Base-by-base conservation (phyloP, 2,888 invertebrate genomes). In the Harpalus rubripes region DNA sequence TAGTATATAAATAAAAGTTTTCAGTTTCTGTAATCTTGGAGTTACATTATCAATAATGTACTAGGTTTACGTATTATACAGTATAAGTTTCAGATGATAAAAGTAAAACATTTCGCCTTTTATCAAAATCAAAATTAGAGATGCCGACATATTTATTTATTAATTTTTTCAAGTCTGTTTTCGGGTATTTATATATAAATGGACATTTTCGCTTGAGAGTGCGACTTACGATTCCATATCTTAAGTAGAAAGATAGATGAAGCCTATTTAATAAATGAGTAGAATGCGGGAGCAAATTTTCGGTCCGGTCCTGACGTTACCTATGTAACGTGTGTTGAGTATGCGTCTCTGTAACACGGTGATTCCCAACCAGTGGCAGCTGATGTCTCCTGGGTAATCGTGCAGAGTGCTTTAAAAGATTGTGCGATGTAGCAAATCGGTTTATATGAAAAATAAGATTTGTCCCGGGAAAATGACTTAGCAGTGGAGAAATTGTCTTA, bases 351-450 rank as follows among this genome's bases (percentile, higher is more conserved):
- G 72, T 74, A 41, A 74, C 16, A 44, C 72, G 41, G 81, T 68
- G 81, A 78, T 78, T 78, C 78, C 78, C 18, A 78, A 78, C 8
- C 78, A 56, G 78, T 78, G 78, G 78, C 59, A 74, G 72, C 32
- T 78, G n/a, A 63, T 81, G 44, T 63, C 81, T 68, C 81, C 26
- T 44, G 68, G 81, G 81, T 56, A 81, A 81, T 81, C 81, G 65
- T 65, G 56, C 56, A 65, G 65, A 81, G 81, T 81, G 81, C 65
- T 68, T 68, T 65, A 68, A 81, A 68, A 81, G 68, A 81, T 81
- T 81, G 72, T 74, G 80, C 72, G 72, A 74, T 74, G 72, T 74
- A 26, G 72, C 72, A 74, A 74, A 74, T 74, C 72, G 72, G 72
- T 74, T 74, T 74, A 74, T 74, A 74, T 74, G 72, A 74, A 74